Percentiles rank a stretch among this genome's conserved stretches.
phyloP scores from a whole-genome alignment of 1,140 invertebrate genomes.

The Sycophila sp. region DNA sequence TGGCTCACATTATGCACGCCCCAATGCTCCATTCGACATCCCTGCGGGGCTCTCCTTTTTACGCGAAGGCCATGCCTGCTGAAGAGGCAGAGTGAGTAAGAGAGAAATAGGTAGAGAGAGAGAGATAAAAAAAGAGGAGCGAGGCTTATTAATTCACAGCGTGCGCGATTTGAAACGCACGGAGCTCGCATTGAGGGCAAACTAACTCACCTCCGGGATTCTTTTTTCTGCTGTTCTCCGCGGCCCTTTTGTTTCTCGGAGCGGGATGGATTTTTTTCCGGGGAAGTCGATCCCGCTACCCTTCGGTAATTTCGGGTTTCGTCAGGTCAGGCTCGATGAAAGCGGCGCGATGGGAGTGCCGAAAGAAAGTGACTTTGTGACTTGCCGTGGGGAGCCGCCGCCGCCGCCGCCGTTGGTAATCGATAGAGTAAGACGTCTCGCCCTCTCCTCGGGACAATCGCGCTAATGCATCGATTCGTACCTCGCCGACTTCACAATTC shows the following conservation, averaged over 20 bases:
- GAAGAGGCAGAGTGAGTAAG: not conserved
- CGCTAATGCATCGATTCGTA: not conserved
- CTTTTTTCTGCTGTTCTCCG: not conserved
- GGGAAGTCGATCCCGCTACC: too few relatives aligned
- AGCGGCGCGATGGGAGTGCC: not conserved
- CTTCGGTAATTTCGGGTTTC: conserved; percentile 12
- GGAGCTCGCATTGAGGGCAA: not conserved
- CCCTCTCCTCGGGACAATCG: not conserved
- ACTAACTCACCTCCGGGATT: too few relatives aligned
- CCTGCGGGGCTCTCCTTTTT: conserved; percentile 48
- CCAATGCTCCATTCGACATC: conserved; percentile 56
- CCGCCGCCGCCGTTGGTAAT: too few relatives aligned
- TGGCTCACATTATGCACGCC: conserved; percentile 59
- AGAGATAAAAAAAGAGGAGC: too few relatives aligned
- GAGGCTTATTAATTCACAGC: conserved; percentile 64
- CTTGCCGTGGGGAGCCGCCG: not conserved
- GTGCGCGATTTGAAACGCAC: conserved; percentile 48
- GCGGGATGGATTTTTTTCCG: too few relatives aligned
- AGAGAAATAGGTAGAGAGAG: too few relatives aligned
- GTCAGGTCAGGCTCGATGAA: too few relatives aligned
- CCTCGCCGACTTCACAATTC: too few relatives aligned
- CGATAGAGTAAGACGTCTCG: not conserved
- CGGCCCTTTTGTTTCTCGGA: not conserved
- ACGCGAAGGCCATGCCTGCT: conserved; percentile 3
- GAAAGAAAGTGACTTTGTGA: not conserved